Percentiles rank a stretch among this genome's conserved stretches.
phyloP scores from a whole-genome alignment of 2,797 vertebrate species.

The Rhinella marina region DNA sequence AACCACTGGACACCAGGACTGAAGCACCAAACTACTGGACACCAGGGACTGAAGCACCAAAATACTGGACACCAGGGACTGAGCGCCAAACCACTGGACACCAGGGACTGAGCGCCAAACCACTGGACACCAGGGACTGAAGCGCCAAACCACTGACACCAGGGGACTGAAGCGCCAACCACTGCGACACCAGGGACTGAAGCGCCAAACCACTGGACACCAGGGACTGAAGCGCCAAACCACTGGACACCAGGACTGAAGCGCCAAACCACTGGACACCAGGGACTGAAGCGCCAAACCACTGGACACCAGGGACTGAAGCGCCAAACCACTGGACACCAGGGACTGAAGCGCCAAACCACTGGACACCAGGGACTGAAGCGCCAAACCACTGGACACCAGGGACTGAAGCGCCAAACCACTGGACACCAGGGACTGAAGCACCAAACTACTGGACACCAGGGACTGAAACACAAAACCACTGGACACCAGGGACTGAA shows the following conservation, averaged over 20 bases:
- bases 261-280: not conserved
- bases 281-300: not conserved
- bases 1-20: not conserved
- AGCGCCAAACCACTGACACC: too few species aligned
- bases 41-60: too few species aligned
- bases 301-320: not conserved
- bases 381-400: not conserved
- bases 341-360: not conserved
- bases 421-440: too few species aligned
- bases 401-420: too few species aligned
- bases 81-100: not conserved
- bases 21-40: too few species aligned
- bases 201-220: too few species aligned
- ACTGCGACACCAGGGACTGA: too few species aligned
- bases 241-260: too few species aligned
- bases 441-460: not conserved
- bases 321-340: not conserved
- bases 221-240: too few species aligned
- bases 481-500: not conserved
- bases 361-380: not conserved
- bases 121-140: too few species aligned
- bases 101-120: not conserved
- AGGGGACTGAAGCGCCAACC: too few species aligned
- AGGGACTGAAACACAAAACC: not conserved
- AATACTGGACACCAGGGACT: not conserved